phyloP scores from a whole-genome alignment of 2,797 vertebrate genomes.

The Tapirus indicus region DNA sequence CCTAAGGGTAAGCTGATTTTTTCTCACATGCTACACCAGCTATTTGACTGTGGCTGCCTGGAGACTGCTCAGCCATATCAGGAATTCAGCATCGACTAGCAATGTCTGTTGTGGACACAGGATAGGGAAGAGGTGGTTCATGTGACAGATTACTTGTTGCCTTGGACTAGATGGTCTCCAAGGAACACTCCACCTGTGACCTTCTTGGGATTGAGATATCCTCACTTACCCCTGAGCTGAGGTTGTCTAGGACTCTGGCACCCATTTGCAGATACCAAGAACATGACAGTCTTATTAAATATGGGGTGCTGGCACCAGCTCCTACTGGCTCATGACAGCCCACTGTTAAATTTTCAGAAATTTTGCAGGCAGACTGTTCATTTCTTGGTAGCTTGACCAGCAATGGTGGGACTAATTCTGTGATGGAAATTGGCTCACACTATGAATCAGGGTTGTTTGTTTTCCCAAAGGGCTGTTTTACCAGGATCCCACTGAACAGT shows the following conservation, averaged over 20 bases:
- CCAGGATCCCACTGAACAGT: not conserved
- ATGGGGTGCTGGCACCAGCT: not conserved
- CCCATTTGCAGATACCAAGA: not conserved
- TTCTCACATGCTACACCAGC: not conserved
- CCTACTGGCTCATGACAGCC: not conserved
- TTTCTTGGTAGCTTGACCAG: not conserved
- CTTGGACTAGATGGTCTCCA: not conserved
- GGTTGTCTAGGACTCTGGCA: not conserved
- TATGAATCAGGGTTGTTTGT: not conserved
- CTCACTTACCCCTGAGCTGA: not conserved
- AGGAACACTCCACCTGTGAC: not conserved
- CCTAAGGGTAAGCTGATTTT: not conserved
- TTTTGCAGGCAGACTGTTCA: not conserved
- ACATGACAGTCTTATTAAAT: not conserved
- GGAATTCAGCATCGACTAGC: not conserved
- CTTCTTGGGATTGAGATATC: not conserved
- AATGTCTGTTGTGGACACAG: not conserved
- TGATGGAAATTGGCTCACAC: not conserved
- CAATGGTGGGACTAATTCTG: not conserved
- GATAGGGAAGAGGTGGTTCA: not conserved
- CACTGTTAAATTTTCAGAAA: not conserved
- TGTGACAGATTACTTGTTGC: not conserved
- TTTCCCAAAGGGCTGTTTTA: constrained; percentile 35
- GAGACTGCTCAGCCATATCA: not conserved
- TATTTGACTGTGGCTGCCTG: not conserved